Base-by-base conservation (phyloP, 1,140 invertebrate species). In the Limonius californicus region DNA sequence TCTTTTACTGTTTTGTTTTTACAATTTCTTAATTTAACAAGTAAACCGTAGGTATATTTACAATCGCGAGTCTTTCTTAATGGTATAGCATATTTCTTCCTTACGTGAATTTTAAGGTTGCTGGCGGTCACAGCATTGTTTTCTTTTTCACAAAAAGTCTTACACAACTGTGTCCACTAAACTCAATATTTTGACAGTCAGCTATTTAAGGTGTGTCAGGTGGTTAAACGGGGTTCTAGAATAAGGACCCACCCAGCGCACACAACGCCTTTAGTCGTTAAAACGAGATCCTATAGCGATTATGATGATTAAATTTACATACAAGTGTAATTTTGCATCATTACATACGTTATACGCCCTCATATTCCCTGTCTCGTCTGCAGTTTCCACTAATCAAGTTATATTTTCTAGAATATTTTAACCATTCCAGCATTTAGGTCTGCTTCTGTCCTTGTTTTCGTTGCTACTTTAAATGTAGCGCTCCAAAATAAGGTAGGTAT, bases 291-390 rank as follows among this genome's bases (percentile, higher is more conserved):
- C 45, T 50, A 19, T 21, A 19, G 45, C 20, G 45, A 50, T 50
- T 50, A 50, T 50, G 45, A 50, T 50, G 45, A 50, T 50, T 50
- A 50, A 50, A 50, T 50, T 50, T 50, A 50, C 45, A 50, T 50
- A 50, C 45, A 50, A 50, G 45, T 50, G 45, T 50, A 50, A 50
- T 50, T 50, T 50, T 50, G 45, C 45, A 50, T 50, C 45, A 50
- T 50, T 50, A 50, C 45, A 50, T 50, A 50, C 45, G 16, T 50
- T 50, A 50, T 18, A 50, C 45, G 45, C 45, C 45, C 16, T 21
- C 45, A 39, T 39, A 39, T 39, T 39, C 35, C n/a, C 35, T 6
- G 35, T 39, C 35, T 39, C n/a, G 35, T 39, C n/a, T 14, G n/a
- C 35, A 39, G 35, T 39, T 39, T 39, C 23, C n/a, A 39, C 35